Evolutionary conservation across 2,113 vertebrate genomes (phyloP), one percentile per base, ranked within the genome.

Genomic region (Thamnophis sirtalis): DNA sequence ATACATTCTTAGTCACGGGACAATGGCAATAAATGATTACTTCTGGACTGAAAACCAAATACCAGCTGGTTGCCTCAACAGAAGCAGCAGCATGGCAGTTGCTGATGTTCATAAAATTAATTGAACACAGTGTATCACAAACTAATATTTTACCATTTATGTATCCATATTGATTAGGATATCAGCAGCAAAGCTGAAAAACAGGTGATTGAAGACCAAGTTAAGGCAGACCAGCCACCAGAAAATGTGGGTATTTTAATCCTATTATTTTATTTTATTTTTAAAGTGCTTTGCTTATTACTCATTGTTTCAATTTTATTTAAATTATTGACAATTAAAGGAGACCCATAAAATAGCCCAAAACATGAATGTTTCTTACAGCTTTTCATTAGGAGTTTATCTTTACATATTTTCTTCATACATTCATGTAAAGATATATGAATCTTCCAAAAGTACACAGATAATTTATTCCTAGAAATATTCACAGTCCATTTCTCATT

Each of bases 151-250:
- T 80, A 43, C 33, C 51, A 60, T 63, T 49, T 85, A 26, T 60
- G 51, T 49, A 0, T 28, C 85, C 86, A 22, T 92, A 87, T 90
- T 6, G 0, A 24, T 86, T 89, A 97, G 97, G 96, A 95, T 87
- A 94, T 92, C 94, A 95, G 91, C 26, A 60, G 51, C 24, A 95
- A 94, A 90, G 43, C 80, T 92, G 96, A 92, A 21, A 86, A 92
- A n/a, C 13, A 91, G 17, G 68, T 86, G 24, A 60, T 93, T 80
- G 88, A 53, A 6, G 94, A 94, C 13, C 93, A 93, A 53, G 93
- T 96, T 73, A 0, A 22, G 5, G 92, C 95, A 94, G 97, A 97
- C 60, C 95, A 96, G 73, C 94, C 94, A 88, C 93, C 94, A 1
- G 96, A 95, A 92, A 96, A 96, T 3, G 96, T 97, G 91, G 0